A percentile compares a stretch with the other conserved stretches of the same genome.
These are phyloP conservation scores for Scaptomyza pallida DNA, from an alignment of 1,140 invertebrate genomes.

Conservation along the genomic window DNA sequence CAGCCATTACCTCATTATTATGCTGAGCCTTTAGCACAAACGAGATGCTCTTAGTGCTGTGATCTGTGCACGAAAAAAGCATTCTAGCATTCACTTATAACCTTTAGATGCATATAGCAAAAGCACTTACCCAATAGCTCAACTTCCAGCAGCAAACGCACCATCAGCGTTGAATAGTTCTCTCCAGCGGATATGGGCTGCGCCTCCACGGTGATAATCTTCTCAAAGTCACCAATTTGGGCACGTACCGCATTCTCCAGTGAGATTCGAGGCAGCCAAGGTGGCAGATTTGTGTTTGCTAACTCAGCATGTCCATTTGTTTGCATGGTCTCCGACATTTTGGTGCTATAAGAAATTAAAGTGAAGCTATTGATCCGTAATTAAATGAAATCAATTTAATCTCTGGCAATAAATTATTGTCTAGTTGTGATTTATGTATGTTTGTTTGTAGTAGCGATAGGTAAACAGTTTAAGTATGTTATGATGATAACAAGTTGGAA, in stretches of 20 bases:
- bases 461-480: background rate
- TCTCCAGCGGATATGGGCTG: constrained; percentile 48
- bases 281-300: constrained; percentile 38
- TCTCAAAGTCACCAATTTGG: constrained; percentile 57
- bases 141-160: constrained; percentile 63
- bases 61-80: too few relatives aligned
- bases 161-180: constrained; percentile 64
- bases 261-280: constrained; percentile 64
- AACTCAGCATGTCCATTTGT: constrained; percentile 47
- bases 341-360: constrained; percentile 24
- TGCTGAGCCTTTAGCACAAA: constrained; percentile 73
- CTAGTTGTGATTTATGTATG: constrained; percentile 1
- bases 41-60: constrained; percentile 48
- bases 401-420: constrained; percentile 16
- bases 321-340: constrained; percentile 50
- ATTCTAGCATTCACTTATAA: too few relatives aligned
- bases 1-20: constrained; percentile 60
- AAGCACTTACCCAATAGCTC: constrained; percentile 55
- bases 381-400: constrained; percentile 16
- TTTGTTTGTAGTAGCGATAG: constrained; percentile 4
- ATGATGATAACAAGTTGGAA: constrained; percentile 1
- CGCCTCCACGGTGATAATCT: constrained; percentile 39
- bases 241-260: constrained; percentile 60
- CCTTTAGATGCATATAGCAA: background rate
- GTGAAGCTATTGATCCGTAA: background rate